A percentile compares a stretch with the other conserved stretches of the same genome.
These are phyloP conservation scores for Myoxocephalus aenaeus DNA, from an alignment of 2,797 vertebrate species.

Conservation along the genomic window DNA sequence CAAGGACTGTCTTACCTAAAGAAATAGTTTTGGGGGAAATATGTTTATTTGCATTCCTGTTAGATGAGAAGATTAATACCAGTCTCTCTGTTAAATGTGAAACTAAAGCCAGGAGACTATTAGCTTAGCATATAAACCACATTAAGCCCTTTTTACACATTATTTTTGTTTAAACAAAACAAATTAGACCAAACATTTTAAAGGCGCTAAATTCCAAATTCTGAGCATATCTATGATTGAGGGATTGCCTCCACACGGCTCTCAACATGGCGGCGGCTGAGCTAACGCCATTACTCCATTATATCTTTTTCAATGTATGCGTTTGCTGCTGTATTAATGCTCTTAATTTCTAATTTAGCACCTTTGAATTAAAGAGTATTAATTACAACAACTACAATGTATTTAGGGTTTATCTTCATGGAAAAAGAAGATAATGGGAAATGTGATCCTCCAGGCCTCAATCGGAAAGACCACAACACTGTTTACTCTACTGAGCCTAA, in stretches of 20 bases:
- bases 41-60: background rate
- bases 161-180: background rate
- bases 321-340: background rate
- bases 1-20: background rate
- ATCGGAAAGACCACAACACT: background rate
- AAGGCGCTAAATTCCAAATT: background rate
- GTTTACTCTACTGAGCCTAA: background rate
- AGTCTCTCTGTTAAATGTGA: background rate
- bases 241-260: background rate
- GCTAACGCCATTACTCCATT: too few species aligned
- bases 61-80: background rate
- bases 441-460: background rate
- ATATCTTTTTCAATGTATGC: background rate
- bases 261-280: background rate
- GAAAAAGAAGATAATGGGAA: background rate
- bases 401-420: background rate
- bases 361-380: background rate
- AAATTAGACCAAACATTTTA: background rate
- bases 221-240: background rate
- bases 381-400: background rate
- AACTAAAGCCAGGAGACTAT: background rate
- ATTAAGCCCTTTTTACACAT: background rate
- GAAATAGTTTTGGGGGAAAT: background rate
- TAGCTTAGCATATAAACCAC: background rate
- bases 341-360: background rate